phyloP scores from a whole-genome alignment of 2,888 invertebrate species.

The Acleris emargana region DNA sequence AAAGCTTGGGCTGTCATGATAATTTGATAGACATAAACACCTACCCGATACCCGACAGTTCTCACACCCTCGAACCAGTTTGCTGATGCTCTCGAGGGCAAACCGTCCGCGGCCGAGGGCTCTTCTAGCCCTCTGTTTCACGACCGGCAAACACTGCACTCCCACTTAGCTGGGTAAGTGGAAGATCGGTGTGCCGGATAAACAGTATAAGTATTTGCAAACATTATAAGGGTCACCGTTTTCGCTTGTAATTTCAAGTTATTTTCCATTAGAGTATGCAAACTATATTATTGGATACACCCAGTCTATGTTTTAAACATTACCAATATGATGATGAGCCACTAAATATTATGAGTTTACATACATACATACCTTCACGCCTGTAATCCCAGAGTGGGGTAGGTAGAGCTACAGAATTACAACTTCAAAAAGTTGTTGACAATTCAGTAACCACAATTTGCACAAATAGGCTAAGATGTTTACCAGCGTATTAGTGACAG shows the following conservation, averaged over 20 bases:
- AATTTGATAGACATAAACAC: not conserved
- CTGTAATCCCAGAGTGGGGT: too few relatives aligned
- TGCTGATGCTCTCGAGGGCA: conserved; percentile 26
- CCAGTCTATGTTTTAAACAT: too few relatives aligned
- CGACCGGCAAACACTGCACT: conserved; percentile 29
- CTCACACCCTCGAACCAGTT: conserved; percentile 27
- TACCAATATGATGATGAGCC: too few relatives aligned
- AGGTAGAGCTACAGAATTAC: too few relatives aligned
- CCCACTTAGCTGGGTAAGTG: conserved; percentile 27
- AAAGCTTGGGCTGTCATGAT: not conserved
- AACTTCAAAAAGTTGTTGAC: too few relatives aligned
- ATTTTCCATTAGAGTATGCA: not conserved
- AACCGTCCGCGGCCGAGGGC: conserved; percentile 28
- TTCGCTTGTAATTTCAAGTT: conserved; percentile 22
- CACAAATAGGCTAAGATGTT: too few relatives aligned
- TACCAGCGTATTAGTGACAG: too few relatives aligned
- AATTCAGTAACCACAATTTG: too few relatives aligned
- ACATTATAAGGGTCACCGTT: conserved; percentile 22
- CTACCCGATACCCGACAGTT: not conserved
- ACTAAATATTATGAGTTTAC: too few relatives aligned
- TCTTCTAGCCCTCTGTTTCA: conserved; percentile 25
- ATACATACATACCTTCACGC: too few relatives aligned
- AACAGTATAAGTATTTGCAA: conserved; percentile 32
- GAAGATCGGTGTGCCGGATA: conserved; percentile 36
- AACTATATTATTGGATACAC: too few relatives aligned